Base-by-base conservation (phyloP, 2,888 invertebrate species). In the Netelia fuscicornis region DNA sequence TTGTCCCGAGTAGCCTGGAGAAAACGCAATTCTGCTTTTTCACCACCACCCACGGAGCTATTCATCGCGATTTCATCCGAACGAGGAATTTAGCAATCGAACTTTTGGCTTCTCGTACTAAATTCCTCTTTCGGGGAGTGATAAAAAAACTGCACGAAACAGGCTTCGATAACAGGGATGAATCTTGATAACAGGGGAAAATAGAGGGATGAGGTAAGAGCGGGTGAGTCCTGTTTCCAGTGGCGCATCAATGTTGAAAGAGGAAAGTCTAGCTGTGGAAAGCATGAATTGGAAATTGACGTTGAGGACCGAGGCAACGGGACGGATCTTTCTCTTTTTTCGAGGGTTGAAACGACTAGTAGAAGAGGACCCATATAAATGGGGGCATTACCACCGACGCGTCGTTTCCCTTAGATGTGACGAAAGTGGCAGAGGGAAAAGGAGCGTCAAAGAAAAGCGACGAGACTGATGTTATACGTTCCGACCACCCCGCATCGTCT, bases 331-430 rank as follows among this genome's bases (percentile, higher is more conserved):
- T 23, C 20, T 52, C 42, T 54, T 54, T 13, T 54, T 10, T 1
- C 11, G 17, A 25, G 68, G 71, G 11, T 37, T 37, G 37, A 37
- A 37, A 37, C 37, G 56, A 23, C 25, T 52, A 62, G 83, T 68
- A 74, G 72, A 81, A 70, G 79, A 84, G 79, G 81, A 85, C 81
- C 80, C 87, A 87, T 87, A 87, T 87, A 87, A 86, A 87, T 87
- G 87, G 87, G 37, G 82, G 83, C 85, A 87, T 87, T 87, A 87
- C 76, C 74, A 81, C 74, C 81, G 70, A 80, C 77, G 30, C 74
- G 76, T 80, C 76, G 30, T 72, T 37, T 71, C 54, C 74, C 44
- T 70, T 37, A 10, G 64, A 77, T 79, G 58, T 65, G 67, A 58
- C 58, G 70, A 74, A 83, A 56, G 42, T 48, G 54, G 68, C 70